Conservation (phyloP, 2,113 vertebrate genomes). For the Anguilla rostrata region DNA sequence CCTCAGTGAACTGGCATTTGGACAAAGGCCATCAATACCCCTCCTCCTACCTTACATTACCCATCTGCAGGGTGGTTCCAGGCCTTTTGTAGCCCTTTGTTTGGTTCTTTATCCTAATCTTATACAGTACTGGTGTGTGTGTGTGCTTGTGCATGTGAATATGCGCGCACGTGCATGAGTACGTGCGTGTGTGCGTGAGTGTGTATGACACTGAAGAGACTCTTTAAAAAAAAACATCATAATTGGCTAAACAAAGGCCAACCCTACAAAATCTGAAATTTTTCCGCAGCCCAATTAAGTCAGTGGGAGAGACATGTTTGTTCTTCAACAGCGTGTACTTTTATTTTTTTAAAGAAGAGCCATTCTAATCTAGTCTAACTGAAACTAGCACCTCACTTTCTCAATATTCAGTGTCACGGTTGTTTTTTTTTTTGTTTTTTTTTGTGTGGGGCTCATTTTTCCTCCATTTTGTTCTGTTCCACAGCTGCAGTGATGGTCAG, state of each 20-base stretch:
- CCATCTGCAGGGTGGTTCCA: not conserved
- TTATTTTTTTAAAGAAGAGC: not conserved
- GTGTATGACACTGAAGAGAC: not conserved
- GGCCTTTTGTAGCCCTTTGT: not conserved
- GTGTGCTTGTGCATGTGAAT: no score
- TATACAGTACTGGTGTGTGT: not conserved
- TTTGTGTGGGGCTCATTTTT: not conserved
- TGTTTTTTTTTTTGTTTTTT: not conserved
- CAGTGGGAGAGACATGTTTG: constrained; percentile 12
- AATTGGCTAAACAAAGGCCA: constrained; percentile 6
- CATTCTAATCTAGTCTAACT: not conserved
- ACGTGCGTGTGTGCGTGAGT: not conserved
- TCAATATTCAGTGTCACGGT: not conserved
- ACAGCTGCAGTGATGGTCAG: not conserved
- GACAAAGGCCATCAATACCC: not conserved
- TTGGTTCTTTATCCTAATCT: not conserved
- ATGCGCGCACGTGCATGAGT: no score
- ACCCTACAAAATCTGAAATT: not conserved
- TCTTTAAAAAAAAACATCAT: not conserved
- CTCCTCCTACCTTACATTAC: not conserved
- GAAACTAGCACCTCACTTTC: not conserved
- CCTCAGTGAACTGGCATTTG: not conserved
- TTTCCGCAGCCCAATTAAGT: not conserved
- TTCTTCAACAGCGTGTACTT: constrained; percentile 1
- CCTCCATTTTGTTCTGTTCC: not conserved